Evolutionary conservation across 2,888 invertebrate species (phyloP), one percentile per base, ranked within the genome.

Genomic region (Trachelus iudaicus): DNA sequence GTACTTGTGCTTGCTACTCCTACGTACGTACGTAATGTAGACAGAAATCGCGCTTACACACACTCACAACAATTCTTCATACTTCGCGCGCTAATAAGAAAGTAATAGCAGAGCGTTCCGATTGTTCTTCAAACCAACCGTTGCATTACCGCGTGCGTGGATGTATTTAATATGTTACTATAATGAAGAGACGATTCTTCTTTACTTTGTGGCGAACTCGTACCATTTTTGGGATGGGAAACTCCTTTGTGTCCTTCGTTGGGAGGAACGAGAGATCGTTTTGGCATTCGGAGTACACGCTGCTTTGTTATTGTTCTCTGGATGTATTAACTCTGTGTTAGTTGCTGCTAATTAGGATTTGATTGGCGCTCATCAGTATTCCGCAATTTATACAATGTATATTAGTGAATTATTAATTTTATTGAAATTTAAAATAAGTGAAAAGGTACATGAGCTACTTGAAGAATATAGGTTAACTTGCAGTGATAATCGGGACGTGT

Each of bases 41-140:
- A 71, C 31, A 71, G 33, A n/a, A 71, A 13, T 71, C 31, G 71
- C 12, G 71, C 31, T 71, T 31, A 71, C 56, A 71, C 69, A 11
- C 69, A 34, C 9, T 33, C 71, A 71, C 33, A 33, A 74, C 74
- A 4, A 33, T 15, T 23, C 30, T 35, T 35, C 13, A 23, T 33
- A 71, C 33, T 34, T 31, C 74, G 35, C 23, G 37, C 37, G 74
- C 74, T 31, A 74, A 37, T 74, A 74, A 37, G 74, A 74, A 74
- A 74, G 74, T 74, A 33, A 74, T n/a, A 37, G 34, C 37, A 74
- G 23, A 33, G 74, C 74, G 35, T 71, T 34, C 74, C 74, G 74
- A 74, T 74, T 74, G 74, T 74, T 74, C 23, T 35, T 34, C 33
- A 9, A 9, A 6, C 37, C 11, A 35, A 23, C 35, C 15, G 34